Base-by-base conservation (phyloP, 2,888 invertebrate species). In the Drosophila neutralis region DNA sequence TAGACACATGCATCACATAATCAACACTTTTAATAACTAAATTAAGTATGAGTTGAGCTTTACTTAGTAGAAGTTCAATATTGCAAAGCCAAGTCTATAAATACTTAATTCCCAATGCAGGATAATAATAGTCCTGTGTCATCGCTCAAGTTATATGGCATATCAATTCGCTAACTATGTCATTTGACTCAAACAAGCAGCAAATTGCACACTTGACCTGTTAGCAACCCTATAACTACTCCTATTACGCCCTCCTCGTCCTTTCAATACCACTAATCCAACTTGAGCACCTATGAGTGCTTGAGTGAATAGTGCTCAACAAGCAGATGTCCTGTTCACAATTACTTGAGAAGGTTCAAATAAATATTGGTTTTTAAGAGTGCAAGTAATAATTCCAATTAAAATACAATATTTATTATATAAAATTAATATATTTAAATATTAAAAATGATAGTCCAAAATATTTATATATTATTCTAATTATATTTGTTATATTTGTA, bases 171-270 rank as follows among this genome's bases (percentile, higher is more conserved):
- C 75, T 66, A 69, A 78, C 71, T 69, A 59, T 65, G 75, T 75
- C 69, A 71, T 79, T 69, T 48, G 66, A 52, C 64, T 68, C 69
- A 76, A 80, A 69, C 69, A 68, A 74, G 67, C 72, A 54, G 69
- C 69, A 74, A 80, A 73, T 77, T 74, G 74, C 77, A 73, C 76
- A 73, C 72, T 71, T 74, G 70, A 65, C 62, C 73, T 56, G 70
- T 57, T 66, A 57, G 73, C 65, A 65, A 21, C 45, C 62, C 48
- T 35, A 54, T 60, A 76, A 62, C 27, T 60, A 21, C 21, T 11
- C 48, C 36, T 31, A 24, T 38, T 10, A 7, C 21, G 10, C 15
- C 33, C 24, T 24, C 1, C 11, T 5, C 27, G 13, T n/a, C 2
- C 21, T 15, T 21, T n/a, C 21, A 48, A 10, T 11, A 38, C 40